A percentile compares a stretch with the other conserved stretches of the same genome.
phyloP scores from a whole-genome alignment of 2,113 vertebrate genomes.

The Cyrtonyx montezumae region DNA sequence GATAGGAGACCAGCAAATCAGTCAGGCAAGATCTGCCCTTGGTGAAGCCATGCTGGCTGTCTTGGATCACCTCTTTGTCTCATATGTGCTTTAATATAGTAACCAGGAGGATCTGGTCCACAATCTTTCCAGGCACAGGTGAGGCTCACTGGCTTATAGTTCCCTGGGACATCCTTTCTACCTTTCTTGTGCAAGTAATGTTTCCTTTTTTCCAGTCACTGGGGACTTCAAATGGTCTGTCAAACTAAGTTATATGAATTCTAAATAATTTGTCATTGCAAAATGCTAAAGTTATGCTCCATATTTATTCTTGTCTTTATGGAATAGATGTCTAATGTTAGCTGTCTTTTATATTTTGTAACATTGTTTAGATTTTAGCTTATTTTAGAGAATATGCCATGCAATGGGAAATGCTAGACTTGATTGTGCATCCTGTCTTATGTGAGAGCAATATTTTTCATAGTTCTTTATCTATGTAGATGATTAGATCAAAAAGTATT shows the following conservation, averaged over 20 bases:
- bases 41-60: no score
- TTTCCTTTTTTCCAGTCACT: no score
- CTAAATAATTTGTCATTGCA: neutral
- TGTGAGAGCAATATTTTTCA: neutral
- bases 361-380: neutral
- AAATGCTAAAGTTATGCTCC: neutral
- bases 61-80: no score
- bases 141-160: no score
- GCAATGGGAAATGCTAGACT: neutral
- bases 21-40: no score
- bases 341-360: neutral
- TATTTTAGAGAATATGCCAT: neutral
- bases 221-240: neutral
- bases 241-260: neutral
- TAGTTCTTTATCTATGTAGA: neutral
- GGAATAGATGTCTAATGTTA: neutral
- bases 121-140: no score
- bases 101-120: no score
- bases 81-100: no score
- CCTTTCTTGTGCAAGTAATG: no score
- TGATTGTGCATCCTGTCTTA: neutral
- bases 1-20: no score
- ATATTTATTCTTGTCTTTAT: neutral
- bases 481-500: neutral
- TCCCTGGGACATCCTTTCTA: no score